These are phyloP conservation scores for Psilopogon haemacephalus DNA, from an alignment of 2,113 vertebrate species.

Conservation along the genomic window DNA sequence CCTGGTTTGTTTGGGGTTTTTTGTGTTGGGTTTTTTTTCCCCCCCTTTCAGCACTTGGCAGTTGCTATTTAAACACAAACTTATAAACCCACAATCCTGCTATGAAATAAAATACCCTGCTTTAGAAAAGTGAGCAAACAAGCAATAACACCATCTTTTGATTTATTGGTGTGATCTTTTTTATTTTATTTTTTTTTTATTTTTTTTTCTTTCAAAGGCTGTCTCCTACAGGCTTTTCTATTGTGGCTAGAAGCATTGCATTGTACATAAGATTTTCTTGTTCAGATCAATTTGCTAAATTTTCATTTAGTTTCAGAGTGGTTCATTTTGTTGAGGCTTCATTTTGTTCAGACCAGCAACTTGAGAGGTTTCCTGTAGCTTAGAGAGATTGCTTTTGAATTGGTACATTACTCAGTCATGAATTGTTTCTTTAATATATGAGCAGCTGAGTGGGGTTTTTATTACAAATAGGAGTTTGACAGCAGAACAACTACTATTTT, in stretches of 20 bases:
- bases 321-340: conserved; percentile 61
- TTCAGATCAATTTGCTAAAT: conserved; percentile 68
- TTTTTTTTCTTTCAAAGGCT: not conserved
- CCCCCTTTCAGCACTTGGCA: not conserved
- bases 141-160: not conserved
- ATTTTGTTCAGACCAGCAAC: conserved; percentile 66
- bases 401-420: conserved; percentile 75
- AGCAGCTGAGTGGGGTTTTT: conserved; percentile 62
- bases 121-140: not conserved
- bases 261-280: conserved; percentile 35
- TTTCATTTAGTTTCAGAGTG: conserved; percentile 70
- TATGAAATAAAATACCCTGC: not conserved
- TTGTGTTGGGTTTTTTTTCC: not conserved
- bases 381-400: conserved; percentile 74
- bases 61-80: not conserved
- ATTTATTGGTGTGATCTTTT: not conserved
- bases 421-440: conserved; percentile 75
- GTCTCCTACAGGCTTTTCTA: not conserved
- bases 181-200: not conserved
- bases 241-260: not conserved
- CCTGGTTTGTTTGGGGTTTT: not conserved
- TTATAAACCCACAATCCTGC: not conserved
- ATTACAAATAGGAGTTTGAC: conserved; percentile 71
- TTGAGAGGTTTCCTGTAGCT: conserved; percentile 73
- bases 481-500: conserved; percentile 55